These are phyloP conservation scores for Macroramphosus scolopax DNA, from an alignment of 2,797 vertebrate species.

Conservation along the genomic window DNA sequence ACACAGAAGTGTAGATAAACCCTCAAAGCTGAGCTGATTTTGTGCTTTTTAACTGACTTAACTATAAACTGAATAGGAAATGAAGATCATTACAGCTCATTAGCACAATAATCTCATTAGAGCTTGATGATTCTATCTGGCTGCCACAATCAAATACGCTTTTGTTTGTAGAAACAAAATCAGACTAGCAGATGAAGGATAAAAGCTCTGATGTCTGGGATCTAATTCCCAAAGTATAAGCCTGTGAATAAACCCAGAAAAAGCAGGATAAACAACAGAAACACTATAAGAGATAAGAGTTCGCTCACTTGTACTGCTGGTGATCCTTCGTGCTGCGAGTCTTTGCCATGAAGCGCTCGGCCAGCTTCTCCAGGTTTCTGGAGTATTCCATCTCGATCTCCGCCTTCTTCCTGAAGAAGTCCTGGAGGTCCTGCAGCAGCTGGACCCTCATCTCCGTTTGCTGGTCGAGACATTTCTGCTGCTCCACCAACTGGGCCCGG, in stretches of 20 bases:
- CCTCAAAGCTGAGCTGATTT: background rate
- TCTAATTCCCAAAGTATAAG: too few relatives aligned
- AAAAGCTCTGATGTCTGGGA: too few relatives aligned
- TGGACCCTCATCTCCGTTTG: constrained; percentile 98
- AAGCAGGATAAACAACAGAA: background rate
- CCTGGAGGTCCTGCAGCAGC: constrained; percentile 96
- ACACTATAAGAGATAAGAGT: background rate
- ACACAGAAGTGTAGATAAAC: too few relatives aligned
- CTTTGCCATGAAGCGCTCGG: constrained; percentile 99
- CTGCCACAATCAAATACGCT: constrained; percentile 8
- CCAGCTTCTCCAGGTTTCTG: constrained; percentile 94
- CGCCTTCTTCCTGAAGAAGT: constrained; percentile 98
- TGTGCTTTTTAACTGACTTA: background rate
- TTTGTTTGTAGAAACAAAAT: constrained; percentile 4
- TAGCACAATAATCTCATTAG: constrained; percentile 14
- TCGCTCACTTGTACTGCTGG: constrained; percentile 94
- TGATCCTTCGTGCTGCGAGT: constrained; percentile 98
- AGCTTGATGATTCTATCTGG: constrained; percentile 15
- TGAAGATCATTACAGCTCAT: constrained; percentile 14
- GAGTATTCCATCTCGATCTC: constrained; percentile 99
- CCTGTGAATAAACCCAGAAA: background rate
- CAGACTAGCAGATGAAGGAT: too few relatives aligned
- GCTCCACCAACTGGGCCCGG: constrained; percentile 93
- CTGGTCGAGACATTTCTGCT: constrained; percentile 98
- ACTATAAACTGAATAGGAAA: constrained; percentile 2